Percentiles rank a stretch among this genome's conserved stretches.
Evolutionary conservation across 2,888 invertebrate species (phyloP).

Genomic region (Crioceris asparagi): DNA sequence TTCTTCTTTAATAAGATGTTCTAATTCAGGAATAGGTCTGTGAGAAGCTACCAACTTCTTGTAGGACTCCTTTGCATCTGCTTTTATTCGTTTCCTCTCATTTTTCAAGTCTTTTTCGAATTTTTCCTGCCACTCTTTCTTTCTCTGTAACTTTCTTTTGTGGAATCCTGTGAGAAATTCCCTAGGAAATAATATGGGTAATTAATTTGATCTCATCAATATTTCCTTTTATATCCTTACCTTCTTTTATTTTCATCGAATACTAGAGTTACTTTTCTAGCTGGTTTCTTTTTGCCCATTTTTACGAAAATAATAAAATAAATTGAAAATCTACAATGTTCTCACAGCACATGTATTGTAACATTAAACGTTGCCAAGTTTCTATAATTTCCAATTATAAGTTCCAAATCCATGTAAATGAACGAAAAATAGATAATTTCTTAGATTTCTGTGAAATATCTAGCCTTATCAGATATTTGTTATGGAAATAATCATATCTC

Average conservation of each 20-base stretch:
- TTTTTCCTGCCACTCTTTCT: slow-evolving; percentile 63
- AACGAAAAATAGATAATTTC: too few relatives aligned
- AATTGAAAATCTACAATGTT: too few relatives aligned
- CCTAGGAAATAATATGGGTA: slow-evolving; percentile 36
- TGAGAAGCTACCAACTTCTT: slow-evolving; percentile 64
- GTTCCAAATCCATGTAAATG: too few relatives aligned
- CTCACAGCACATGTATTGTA: too few relatives aligned
- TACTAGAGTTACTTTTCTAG: slow-evolving; percentile 43
- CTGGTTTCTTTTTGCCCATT: slow-evolving; percentile 35
- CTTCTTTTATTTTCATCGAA: slow-evolving; percentile 51
- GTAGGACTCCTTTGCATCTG: slow-evolving; percentile 61
- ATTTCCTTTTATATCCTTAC: slow-evolving; percentile 33
- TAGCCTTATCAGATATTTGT: too few relatives aligned
- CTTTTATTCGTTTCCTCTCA: slow-evolving; percentile 63
- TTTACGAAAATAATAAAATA: too few relatives aligned
- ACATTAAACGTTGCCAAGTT: too few relatives aligned
- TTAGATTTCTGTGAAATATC: too few relatives aligned
- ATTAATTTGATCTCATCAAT: background rate
- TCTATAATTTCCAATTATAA: too few relatives aligned
- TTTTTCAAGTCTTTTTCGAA: slow-evolving; percentile 60
- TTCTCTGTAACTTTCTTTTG: slow-evolving; percentile 67
- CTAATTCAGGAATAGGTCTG: slow-evolving; percentile 58
- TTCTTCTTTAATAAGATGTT: slow-evolving; percentile 55
- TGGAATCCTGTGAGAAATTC: slow-evolving; percentile 73
- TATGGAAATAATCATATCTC: too few relatives aligned